Conservation (phyloP, 2,888 invertebrate species). For the Boloria euphrosyne region DNA sequence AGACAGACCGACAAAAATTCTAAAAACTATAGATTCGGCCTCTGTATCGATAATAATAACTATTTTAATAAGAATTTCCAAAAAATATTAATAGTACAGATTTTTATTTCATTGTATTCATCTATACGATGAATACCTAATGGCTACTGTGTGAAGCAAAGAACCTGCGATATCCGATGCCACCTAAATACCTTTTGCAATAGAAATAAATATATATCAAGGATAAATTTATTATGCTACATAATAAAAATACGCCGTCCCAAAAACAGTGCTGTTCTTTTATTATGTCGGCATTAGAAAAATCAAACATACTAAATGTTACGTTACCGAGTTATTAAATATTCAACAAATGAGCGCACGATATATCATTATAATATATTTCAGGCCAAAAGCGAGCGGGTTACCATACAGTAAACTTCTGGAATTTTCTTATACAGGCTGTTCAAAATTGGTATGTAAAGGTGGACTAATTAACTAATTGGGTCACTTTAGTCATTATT, state of each 20-base stretch:
- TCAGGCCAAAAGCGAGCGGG: constrained; percentile 42
- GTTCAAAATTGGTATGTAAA: constrained; percentile 12
- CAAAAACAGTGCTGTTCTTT: neutral
- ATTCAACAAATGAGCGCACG: constrained; percentile 39
- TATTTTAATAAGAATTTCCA: too few relatives aligned
- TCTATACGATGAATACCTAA: too few relatives aligned
- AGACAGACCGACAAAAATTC: too few relatives aligned
- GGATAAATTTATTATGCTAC: neutral
- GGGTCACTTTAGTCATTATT: too few relatives aligned
- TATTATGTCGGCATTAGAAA: constrained; percentile 18
- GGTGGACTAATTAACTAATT: neutral
- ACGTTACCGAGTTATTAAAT: constrained; percentile 33
- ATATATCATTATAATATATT: constrained; percentile 47
- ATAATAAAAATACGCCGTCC: neutral
- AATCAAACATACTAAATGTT: constrained; percentile 26
- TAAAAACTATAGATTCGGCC: too few relatives aligned
- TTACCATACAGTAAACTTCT: constrained; percentile 44
- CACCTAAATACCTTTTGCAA: too few relatives aligned
- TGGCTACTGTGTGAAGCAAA: too few relatives aligned
- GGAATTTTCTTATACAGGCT: constrained; percentile 42
- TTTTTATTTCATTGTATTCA: too few relatives aligned
- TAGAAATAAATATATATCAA: neutral
- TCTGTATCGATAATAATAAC: too few relatives aligned
- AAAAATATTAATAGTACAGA: too few relatives aligned
- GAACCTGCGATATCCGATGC: too few relatives aligned